Base-by-base conservation (phyloP, 2,888 invertebrate species). In the Rhagonycha fulva region DNA sequence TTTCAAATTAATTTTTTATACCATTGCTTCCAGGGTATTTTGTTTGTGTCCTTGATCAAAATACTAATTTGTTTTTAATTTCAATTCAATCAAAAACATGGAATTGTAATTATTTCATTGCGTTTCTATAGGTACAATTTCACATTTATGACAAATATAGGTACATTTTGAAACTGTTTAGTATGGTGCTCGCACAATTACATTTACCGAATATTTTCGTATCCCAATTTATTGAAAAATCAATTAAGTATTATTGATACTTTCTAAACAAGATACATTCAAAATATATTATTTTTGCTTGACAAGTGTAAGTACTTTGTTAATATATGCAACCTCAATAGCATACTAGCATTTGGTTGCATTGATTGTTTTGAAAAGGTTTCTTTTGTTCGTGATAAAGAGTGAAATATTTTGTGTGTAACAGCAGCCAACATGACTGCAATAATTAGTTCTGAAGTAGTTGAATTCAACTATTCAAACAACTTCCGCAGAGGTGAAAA, bases 1-100 rank as follows among this genome's bases (percentile, higher is more conserved):
- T 70, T 70, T 14, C 67, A 61, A 28, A 68, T 75, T 67, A 75
- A 75, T 47, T 75, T 75, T 75, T 75, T 69, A 28, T 69, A 63
- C 28, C 24, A 68, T 71, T 71, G 70, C 32, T 68, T 71, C n/a
- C 62, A 19, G 67, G 14, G 32, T 19, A 12, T 62, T 74, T 47
- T 67, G 12, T 66, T 61, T 60, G 60, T 28, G 19, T 14, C n/a
- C 66, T 60, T 70, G 63, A 63, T 32, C 66, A 66, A 70, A 74
- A 74, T 74, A 66, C 30, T 69, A 73, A 73, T 73, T 68, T 62
- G 23, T 14, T 73, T 68, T 73, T 73, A 30, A 62, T 73, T 73
- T 73, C 14, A n/a, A 30, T 63, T 69, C 63, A 9, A 66, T 24
- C 63, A 66, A 24, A 66, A 66, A n/a, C 47, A 47, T 12, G 47